Conservation (phyloP, 2,797 vertebrate species). For the Triplophysa bombifrons region DNA sequence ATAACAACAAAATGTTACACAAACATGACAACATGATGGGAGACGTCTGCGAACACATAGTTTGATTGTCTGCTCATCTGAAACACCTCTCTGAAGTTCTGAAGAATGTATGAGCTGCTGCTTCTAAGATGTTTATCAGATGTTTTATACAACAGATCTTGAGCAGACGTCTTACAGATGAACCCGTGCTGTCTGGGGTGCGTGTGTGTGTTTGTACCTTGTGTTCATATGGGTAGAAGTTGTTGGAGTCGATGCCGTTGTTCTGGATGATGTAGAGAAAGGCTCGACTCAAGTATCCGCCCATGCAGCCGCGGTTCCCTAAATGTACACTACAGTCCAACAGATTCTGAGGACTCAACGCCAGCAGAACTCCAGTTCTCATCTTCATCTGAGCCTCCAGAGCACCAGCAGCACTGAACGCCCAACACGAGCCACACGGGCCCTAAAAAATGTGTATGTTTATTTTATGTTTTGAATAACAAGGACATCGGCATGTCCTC, state of each 20-base stretch:
- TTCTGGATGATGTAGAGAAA: constrained; percentile 73
- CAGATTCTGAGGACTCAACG: constrained; percentile 80
- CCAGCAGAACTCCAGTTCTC: constrained; percentile 64
- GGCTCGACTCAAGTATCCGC: constrained; percentile 72
- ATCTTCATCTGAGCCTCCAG: constrained; percentile 79
- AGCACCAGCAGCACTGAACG: constrained; percentile 76
- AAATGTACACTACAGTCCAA: constrained; percentile 73
- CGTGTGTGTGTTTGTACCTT: constrained; percentile 59
- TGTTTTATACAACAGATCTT: no score
- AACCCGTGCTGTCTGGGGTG: no score
- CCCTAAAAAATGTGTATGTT: constrained; percentile 55
- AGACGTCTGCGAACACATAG: no score
- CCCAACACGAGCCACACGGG: constrained; percentile 78
- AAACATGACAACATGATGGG: not conserved
- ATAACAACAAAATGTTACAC: not conserved
- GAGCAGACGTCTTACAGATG: no score
- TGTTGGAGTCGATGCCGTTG: constrained; percentile 73
- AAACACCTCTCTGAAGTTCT: no score
- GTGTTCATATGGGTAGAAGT: constrained; percentile 74
- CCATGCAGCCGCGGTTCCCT: constrained; percentile 75
- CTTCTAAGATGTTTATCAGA: no score
- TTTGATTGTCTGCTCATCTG: no score
- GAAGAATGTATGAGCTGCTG: no score
- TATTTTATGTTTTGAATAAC: no score
- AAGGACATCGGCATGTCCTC: no score